phyloP scores from a whole-genome alignment of 1,140 invertebrate species.

The Macrostomum lignano region DNA sequence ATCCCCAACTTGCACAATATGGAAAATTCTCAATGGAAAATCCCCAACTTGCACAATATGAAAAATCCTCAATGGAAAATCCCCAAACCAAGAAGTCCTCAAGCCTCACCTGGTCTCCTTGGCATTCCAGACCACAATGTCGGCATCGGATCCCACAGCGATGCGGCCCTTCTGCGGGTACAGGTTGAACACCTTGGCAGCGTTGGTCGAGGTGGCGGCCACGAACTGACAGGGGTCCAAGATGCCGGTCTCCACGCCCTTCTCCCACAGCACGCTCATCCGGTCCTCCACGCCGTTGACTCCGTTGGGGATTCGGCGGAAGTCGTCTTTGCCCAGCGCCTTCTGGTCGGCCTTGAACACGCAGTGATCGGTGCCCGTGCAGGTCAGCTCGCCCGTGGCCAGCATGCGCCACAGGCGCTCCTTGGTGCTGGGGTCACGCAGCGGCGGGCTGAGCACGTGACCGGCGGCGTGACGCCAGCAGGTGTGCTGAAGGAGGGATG shows the following conservation, averaged over 20 bases:
- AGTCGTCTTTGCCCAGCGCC: slow-evolving; percentile 54
- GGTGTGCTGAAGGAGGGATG: too few relatives aligned
- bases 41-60: too few relatives aligned
- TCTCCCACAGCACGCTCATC: slow-evolving; percentile 89
- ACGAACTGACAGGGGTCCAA: slow-evolving; percentile 77
- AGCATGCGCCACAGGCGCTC: slow-evolving; percentile 12
- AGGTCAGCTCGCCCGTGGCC: slow-evolving; percentile 54
- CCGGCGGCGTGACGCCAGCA: slow-evolving; percentile 56
- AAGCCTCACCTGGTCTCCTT: slow-evolving; percentile 40
- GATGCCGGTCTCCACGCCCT: slow-evolving; percentile 60
- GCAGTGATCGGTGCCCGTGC: slow-evolving; percentile 80
- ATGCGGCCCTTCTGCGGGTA: slow-evolving; percentile 66
- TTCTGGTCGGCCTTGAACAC: slow-evolving; percentile 80
- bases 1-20: too few relatives aligned
- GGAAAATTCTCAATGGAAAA: too few relatives aligned
- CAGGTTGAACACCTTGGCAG: slow-evolving; percentile 87
- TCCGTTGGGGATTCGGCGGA: slow-evolving; percentile 85
- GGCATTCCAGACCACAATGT: slow-evolving; percentile 86
- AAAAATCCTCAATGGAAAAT: too few relatives aligned
- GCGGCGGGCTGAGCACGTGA: slow-evolving; percentile 62
- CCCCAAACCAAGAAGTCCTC: too few relatives aligned
- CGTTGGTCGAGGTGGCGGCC: slow-evolving; percentile 71
- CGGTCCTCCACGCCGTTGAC: slow-evolving; percentile 90
- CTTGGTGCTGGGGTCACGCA: slow-evolving; percentile 54
- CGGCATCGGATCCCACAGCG: slow-evolving; percentile 70